Percentiles rank a stretch among this genome's conserved stretches.
Evolutionary conservation across 2,797 vertebrate genomes (phyloP).

Genomic region (Cuculus canorus): DNA sequence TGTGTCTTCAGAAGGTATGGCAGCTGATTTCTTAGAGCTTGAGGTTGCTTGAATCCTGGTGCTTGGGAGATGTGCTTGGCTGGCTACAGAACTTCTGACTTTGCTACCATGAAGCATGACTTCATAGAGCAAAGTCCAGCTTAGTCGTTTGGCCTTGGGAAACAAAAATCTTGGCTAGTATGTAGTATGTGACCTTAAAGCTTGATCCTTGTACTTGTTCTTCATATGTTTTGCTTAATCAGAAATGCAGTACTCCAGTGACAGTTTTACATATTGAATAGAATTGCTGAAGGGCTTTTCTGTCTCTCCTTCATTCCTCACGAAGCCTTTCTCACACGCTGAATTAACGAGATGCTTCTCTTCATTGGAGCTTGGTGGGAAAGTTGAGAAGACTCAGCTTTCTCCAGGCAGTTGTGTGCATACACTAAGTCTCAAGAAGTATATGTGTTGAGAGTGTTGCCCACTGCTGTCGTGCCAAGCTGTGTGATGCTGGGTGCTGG

Average conservation of each 20-base stretch:
- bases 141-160: neutral
- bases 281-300: neutral
- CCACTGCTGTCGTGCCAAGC: neutral
- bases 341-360: neutral
- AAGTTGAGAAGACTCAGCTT: neutral
- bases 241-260: neutral
- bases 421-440: neutral
- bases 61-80: neutral
- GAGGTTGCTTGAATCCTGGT: neutral
- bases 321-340: neutral
- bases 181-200: neutral
- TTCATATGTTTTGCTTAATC: neutral
- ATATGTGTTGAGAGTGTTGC: neutral
- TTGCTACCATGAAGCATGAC: neutral
- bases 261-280: fast-evolving
- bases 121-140: neutral
- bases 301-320: neutral
- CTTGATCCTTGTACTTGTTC: neutral
- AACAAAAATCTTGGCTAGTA: neutral
- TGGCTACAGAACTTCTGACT: neutral
- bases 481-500: neutral
- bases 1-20: neutral
- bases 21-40: neutral
- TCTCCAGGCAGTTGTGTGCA: neutral
- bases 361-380: neutral